phyloP scores from a whole-genome alignment of 1,140 invertebrate genomes.

The Branchinecta lindahli region DNA sequence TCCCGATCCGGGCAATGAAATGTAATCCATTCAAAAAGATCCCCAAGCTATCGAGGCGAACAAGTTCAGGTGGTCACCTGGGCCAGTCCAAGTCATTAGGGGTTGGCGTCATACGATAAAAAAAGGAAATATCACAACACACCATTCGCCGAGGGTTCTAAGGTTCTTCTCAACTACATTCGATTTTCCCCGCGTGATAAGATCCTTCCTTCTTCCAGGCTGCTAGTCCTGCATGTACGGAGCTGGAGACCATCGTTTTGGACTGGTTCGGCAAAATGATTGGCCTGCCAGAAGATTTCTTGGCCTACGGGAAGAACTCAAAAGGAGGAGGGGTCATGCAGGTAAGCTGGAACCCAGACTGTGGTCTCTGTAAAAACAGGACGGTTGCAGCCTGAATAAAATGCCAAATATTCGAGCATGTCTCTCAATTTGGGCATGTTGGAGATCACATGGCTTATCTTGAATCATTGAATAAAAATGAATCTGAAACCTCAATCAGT shows the following conservation, averaged over 20 bases:
- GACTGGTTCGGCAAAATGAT: slow-evolving; percentile 95
- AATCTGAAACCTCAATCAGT: too few species aligned
- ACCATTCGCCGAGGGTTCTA: slow-evolving; percentile 10
- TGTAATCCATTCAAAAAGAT: too few species aligned
- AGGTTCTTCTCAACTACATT: slow-evolving; percentile 15
- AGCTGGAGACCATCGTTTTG: slow-evolving; percentile 88
- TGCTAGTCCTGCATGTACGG: slow-evolving; percentile 90
- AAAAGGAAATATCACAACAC: too few species aligned
- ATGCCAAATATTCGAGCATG: background rate
- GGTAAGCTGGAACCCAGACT: slow-evolving; percentile 29
- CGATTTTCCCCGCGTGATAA: background rate
- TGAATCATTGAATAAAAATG: too few species aligned
- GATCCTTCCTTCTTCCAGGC: slow-evolving; percentile 41
- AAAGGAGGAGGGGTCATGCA: slow-evolving; percentile 86
- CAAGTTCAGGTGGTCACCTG: background rate
- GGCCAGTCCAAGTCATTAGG: background rate
- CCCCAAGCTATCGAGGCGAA: too few species aligned
- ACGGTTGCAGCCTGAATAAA: background rate
- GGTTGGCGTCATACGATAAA: too few species aligned
- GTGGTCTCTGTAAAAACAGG: background rate
- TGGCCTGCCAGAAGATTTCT: slow-evolving; percentile 68
- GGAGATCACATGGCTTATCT: too few species aligned
- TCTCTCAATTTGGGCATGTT: background rate
- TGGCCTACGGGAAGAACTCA: slow-evolving; percentile 61
- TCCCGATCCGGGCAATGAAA: too few species aligned